A percentile compares a stretch with the other conserved stretches of the same genome.
phyloP scores from a whole-genome alignment of 2,888 invertebrate genomes.

The Ceraclea dissimilis region DNA sequence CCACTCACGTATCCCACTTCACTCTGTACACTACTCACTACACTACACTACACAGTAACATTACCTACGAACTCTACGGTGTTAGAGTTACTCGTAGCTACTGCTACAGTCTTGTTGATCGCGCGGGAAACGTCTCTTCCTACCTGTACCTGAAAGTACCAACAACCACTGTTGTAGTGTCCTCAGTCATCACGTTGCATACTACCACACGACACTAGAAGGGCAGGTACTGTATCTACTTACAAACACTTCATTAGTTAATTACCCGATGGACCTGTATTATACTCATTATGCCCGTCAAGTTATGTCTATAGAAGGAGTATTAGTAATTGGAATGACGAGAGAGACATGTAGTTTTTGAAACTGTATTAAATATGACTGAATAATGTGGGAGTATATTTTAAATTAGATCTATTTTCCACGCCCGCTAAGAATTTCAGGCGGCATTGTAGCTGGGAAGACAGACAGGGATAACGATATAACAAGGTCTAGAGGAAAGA shows the following conservation, averaged over 20 bases:
- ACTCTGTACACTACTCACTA: not conserved
- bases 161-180: not conserved
- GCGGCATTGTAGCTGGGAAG: conserved; percentile 26
- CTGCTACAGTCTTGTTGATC: not conserved
- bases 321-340: not conserved
- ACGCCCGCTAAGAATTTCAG: conserved; percentile 28
- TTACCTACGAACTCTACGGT: conserved; percentile 2
- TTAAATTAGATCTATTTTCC: conserved; percentile 27
- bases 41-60: not conserved
- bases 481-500: conserved; percentile 34
- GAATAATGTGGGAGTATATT: conserved; percentile 14
- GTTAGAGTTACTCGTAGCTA: not conserved
- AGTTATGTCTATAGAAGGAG: too few species aligned
- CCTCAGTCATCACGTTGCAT: not conserved
- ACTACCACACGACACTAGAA: too few species aligned
- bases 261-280: too few species aligned
- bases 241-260: too few species aligned
- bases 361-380: conserved; percentile 10
- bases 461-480: conserved; percentile 31
- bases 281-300: too few species aligned
- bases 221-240: too few species aligned
- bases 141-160: not conserved
- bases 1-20: not conserved
- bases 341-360: conserved; percentile 6
- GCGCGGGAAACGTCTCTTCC: conserved; percentile 2